Evolutionary conservation across 2,113 vertebrate genomes (phyloP).

Genomic region (mouse (Mus musculus)): GRCm39 chr3:145740501-145741000

Average conservation of each 20-base stretch:
- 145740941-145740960: no score
- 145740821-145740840: not conserved
- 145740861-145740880: not conserved
- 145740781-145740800: not conserved
- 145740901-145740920: not conserved
- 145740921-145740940: no score
- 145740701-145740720: not conserved
- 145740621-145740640: not conserved
- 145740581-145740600: no score
- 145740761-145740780: not conserved
- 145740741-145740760: not conserved
- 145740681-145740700: not conserved
- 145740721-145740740: no score
- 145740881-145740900: not conserved
- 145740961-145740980: no score
- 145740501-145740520: no score
- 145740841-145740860: not conserved
- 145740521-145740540: no score
- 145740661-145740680: not conserved
- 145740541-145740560: no score
- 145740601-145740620: no score
- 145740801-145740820: not conserved
- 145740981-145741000: no score
- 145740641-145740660: not conserved
- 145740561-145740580: no score